Evolutionary conservation across 2,888 invertebrate genomes (phyloP), one percentile per base, ranked within the genome.

Genomic region (Colletes collaris): DNA sequence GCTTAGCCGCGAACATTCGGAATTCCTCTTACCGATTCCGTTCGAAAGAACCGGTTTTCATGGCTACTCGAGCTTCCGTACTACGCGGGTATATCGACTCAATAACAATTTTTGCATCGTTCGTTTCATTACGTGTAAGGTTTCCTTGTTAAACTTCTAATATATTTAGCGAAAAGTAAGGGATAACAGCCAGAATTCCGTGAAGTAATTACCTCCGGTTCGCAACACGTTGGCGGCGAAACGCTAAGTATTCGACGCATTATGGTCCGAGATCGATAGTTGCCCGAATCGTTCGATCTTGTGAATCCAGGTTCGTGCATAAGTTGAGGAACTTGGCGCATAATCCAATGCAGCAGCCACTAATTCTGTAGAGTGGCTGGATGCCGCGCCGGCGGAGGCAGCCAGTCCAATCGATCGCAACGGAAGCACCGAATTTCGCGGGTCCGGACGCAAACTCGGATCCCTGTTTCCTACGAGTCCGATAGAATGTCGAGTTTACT

Each of bases 241-340:
- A 50, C 74, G 71, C 58, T 6, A 40, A 40, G 40, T 40, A 40
- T 40, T 2, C 40, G 40, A 40, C 7, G 40, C 40, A 37, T 44
- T 59, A 27, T 27, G 27, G 27, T 27, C 27, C 27, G 27, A 27
- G 27, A 27, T 27, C 27, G 27, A 27, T 27, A 27, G 27, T 27
- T 27, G 27, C 27, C 16, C 59, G 64, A 76, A 81, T 72, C 79
- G 73, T 56, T 53, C 65, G 52, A 74, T 84, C 82, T 82, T 84
- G 49, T 60, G 68, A 70, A 77, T 81, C 76, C 67, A 68, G 77
- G 76, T 76, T 27, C 69, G 53, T 19, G 49, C 66, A 66, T 73
- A 84, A 86, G 84, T 84, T 79, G 46, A 13, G 80, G 76, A 79
- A 82, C 79, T 77, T 59, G 69, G 58, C n/a, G 68, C 62, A 80